phyloP scores from a whole-genome alignment of 2,888 invertebrate genomes.

The Drosophila koepferae region DNA sequence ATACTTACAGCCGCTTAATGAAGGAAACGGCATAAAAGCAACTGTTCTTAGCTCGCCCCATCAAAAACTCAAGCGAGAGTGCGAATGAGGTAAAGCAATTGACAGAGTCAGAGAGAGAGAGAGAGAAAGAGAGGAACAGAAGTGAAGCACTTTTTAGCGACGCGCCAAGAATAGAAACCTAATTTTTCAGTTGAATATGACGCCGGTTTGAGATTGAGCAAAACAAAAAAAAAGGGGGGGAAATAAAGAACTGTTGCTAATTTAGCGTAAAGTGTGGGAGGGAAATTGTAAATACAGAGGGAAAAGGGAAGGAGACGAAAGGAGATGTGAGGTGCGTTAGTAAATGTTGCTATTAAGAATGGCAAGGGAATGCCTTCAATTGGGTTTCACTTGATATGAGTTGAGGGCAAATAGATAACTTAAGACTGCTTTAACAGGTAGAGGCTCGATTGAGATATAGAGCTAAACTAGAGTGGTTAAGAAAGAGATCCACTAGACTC shows the following conservation, averaged over 20 bases:
- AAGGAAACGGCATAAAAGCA: slow-evolving; percentile 67
- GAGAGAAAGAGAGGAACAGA: neutral
- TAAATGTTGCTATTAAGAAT: neutral
- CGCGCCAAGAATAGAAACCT: slow-evolving; percentile 44
- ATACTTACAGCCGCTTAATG: slow-evolving; percentile 67
- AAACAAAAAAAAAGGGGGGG: slow-evolving; percentile 6
- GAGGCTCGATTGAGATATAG: neutral
- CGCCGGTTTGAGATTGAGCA: slow-evolving; percentile 29
- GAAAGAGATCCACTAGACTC: too few species aligned
- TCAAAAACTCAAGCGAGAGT: slow-evolving; percentile 7
- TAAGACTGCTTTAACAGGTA: neutral
- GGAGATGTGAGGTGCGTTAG: neutral
- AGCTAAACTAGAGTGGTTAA: neutral
- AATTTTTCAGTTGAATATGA: slow-evolving; percentile 36
- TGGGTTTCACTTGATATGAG: neutral
- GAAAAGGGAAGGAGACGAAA: neutral
- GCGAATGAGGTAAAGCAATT: neutral
- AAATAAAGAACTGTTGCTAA: slow-evolving; percentile 39
- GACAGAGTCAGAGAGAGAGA: neutral
- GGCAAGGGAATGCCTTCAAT: neutral
- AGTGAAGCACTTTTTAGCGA: slow-evolving; percentile 23
- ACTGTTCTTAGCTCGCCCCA: slow-evolving; percentile 28
- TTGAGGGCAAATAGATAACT: neutral
- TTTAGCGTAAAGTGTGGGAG: slow-evolving; percentile 21
- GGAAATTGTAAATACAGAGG: neutral